phyloP scores from a whole-genome alignment of 2,888 invertebrate species.

The Hyposoter dolosus region DNA sequence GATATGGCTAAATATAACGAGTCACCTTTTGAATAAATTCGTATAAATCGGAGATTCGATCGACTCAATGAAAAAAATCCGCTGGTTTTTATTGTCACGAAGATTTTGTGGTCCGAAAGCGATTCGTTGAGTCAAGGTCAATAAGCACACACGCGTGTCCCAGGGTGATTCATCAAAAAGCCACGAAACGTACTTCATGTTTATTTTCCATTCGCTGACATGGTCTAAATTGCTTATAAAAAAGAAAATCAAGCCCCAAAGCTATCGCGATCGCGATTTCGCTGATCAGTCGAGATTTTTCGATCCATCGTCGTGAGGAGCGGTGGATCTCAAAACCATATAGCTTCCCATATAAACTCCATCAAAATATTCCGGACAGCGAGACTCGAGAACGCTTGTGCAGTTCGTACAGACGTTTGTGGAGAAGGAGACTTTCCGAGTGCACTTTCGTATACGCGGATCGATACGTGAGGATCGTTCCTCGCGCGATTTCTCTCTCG shows the following conservation, averaged over 20 bases:
- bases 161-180: neutral
- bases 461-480: neutral
- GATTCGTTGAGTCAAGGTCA: neutral
- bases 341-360: neutral
- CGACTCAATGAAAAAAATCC: neutral
- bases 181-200: neutral
- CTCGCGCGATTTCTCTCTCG: neutral
- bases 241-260: neutral
- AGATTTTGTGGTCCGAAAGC: neutral
- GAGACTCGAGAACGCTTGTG: neutral
- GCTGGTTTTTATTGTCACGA: neutral
- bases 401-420: neutral
- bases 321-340: neutral
- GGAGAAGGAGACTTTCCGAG: neutral
- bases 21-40: neutral
- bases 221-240: neutral
- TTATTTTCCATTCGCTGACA: neutral
- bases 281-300: neutral
- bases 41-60: neutral
- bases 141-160: conserved; percentile 45
- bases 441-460: neutral
- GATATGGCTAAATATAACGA: neutral
- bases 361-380: neutral
- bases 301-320: neutral
- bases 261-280: neutral